Evolutionary conservation across 2,888 invertebrate species (phyloP), one percentile per base, ranked within the genome.

Genomic region (Pristionchus fissidentatus): DNA sequence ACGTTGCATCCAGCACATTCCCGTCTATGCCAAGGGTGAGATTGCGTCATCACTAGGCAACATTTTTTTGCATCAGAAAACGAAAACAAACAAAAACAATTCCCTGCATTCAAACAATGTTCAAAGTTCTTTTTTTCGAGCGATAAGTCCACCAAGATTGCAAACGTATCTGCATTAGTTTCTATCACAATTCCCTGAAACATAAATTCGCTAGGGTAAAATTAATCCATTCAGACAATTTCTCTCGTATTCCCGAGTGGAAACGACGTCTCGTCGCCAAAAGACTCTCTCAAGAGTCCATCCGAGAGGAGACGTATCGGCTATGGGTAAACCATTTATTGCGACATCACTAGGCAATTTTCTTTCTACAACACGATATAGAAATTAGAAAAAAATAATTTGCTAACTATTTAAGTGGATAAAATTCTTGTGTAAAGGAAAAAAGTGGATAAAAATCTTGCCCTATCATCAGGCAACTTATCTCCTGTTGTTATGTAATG

Each of bases 201-300:
- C 52, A 49, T 19, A 49, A 15, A 19, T 49, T 49, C 52, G 19
- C n/a, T n/a, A n/a, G n/a, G n/a, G n/a, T n/a, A n/a, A n/a, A n/a
- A n/a, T 26, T 60, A 43, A n/a, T 43, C 73, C 41, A 49, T 77
- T 8, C 43, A 80, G 80, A 60, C 41, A 43, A 41, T 26, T 60
- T 49, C 43, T 29, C 80, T n/a, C 80, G 49, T 10, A 60, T 80
- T 22, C 80, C 80, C 35, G 80, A 80, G 29, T 80, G 80, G 80
- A 80, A 80, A 52, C 57, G 80, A 32, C 80, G 80, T n/a, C 60
- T 80, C 7, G 29, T 80, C n/a, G 80, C 80, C 0, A 80, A 80
- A 60, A 80, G 60, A 26, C 26, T 80, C 4, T 80, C 80, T 22
- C 80, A 80, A 43, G 80, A 80, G 35, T 38, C 80, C 26, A 80